Base-by-base conservation (phyloP, 2,888 invertebrate species). In the Erpobdella octoculata region DNA sequence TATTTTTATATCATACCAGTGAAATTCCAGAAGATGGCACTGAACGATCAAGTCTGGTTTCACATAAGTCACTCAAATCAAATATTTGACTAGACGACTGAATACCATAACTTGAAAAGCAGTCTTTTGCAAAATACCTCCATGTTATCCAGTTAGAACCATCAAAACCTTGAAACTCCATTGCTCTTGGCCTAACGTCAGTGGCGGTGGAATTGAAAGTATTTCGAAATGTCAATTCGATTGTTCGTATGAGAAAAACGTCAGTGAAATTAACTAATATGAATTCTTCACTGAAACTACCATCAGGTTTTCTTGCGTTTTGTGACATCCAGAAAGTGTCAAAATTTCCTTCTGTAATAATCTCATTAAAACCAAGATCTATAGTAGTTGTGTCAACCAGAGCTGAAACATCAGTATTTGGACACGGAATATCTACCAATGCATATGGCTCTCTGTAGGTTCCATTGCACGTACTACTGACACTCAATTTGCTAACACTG, bases 101-200 rank as follows among this genome's bases (percentile, higher is more conserved):
- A 12, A 33, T 65, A 25, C 38, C 25, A 21, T 65, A 65, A 9
- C 15, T 15, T 37, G 65, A 25, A 8, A 36, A 0, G 21, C 72
- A 72, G n/a, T 72, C 64, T 25, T 35, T 33, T 8, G 68, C 61
- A 37, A 28, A 68, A 41, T 69, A 72, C 15, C 35, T 15, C 72
- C 68, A 72, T 6, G 37, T 31, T 38, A n/a, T 31, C 72, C 72
- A 72, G 9, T 12, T 38, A 12, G 33, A 21, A 0, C 35, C 25
- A 4, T 6, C 33, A n/a, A 9, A 46, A 9, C 62, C 48, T 36
- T 72, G 69, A 35, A 72, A n/a, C 46, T 53, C 58, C 72, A 72
- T 61, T 8, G 72, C 61, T 2, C 9, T 68, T 8, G 72, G 72
- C n/a, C 72, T 38, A 62, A 69, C 69, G 59, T 72, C 69, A n/a